Evolutionary conservation across 2,888 invertebrate species (phyloP), one percentile per base, ranked within the genome.

Genomic region (Toxonevra muliebris): DNA sequence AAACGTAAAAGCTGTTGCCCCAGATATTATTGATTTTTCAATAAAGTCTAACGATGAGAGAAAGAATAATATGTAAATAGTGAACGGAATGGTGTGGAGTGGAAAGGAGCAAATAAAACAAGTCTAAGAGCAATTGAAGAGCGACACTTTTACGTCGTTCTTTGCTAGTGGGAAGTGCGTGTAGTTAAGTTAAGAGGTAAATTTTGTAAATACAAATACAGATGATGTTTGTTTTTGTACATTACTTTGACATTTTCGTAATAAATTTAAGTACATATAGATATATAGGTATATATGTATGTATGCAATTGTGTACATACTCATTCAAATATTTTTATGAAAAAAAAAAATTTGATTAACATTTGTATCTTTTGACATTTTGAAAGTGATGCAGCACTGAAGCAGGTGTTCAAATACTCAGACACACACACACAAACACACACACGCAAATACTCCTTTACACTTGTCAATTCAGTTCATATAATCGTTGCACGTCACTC

Each of bases 21-120:
- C 82, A 83, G 83, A 82, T 82, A 81, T 82, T 83, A 82, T 82
- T 81, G 82, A 83, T 82, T 83, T 79, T 82, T 70, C 69, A 58
- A 30, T 7, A 30, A 30, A 30, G 30, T 30, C 7, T 30, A 30
- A 30, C 30, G 30, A 4, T 30, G 7, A 4, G 30, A 30, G 30
- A 7, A 30, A 30, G 30, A 30, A 30, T 2, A 30, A 50, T 57
- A 15, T 15, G 9, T 20, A 53, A 41, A 11, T 12, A 15, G 55
- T 50, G 45, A 45, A 30, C 52, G 48, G 58, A n/a, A 15, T 13
- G 30, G 30, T 19, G 11, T 58, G 19, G 40, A 59, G 65, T 40
- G 7, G 30, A 30, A 7, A 4, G 30, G 30, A 30, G 30, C 30
- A 4, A 30, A 30, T 2, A 30, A 30, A 30, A 30, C 3, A 30